Percentiles rank a stretch among this genome's conserved stretches.
Evolutionary conservation across 2,888 invertebrate genomes (phyloP).

Genomic region (Synanthedon vespiformis): DNA sequence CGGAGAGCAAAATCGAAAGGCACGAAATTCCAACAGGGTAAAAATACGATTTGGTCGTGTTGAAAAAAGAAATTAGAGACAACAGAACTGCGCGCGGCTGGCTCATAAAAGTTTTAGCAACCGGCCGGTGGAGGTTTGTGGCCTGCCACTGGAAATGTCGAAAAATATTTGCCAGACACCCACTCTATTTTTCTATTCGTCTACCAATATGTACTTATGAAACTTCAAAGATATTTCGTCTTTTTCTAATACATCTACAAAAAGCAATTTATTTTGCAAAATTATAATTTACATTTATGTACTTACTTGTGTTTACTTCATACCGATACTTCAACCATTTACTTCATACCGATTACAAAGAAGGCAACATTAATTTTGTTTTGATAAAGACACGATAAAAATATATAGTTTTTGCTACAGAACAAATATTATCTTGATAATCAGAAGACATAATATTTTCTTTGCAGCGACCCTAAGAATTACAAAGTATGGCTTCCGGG

Average conservation of each 20-base stretch:
- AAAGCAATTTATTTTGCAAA: too few species aligned
- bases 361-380: too few species aligned
- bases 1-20: conserved; percentile 30
- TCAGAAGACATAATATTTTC: too few species aligned
- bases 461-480: conserved; percentile 3
- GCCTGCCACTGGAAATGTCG: conserved; percentile 24
- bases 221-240: conserved; percentile 4
- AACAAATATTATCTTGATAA: too few species aligned
- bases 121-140: conserved; percentile 14
- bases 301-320: too few species aligned
- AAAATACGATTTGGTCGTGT: conserved; percentile 45
- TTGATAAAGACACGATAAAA: too few species aligned
- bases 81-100: conserved; percentile 4
- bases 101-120: conserved; percentile 55
- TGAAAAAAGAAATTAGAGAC: conserved; percentile 20
- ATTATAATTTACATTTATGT: too few species aligned
- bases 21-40: conserved; percentile 41
- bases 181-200: neutral
- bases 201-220: conserved; percentile 11
- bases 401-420: too few species aligned
- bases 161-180: conserved; percentile 20
- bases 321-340: too few species aligned
- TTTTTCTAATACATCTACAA: too few species aligned
- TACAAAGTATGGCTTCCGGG: conserved; percentile 3
- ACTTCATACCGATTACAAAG: too few species aligned